Evolutionary conservation across 2,888 invertebrate genomes (phyloP), one percentile per base, ranked within the genome.

Genomic region (Drosophila quinaria): DNA sequence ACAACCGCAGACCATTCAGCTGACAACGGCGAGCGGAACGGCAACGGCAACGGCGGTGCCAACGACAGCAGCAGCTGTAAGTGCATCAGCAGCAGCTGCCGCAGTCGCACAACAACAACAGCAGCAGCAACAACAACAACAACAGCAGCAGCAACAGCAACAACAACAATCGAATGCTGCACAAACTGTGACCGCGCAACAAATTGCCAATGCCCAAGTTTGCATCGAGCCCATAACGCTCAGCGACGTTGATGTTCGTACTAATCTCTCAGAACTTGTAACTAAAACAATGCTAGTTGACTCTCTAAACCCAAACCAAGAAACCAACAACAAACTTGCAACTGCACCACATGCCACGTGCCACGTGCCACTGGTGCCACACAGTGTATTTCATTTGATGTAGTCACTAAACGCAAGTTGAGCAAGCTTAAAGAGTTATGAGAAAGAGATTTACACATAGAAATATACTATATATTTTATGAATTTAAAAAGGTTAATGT

Each of bases 201-300:
- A 91, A 70, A 91, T 92, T 70, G 91, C 93, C 87, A 92, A 94
- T 91, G 94, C 95, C 91, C 96, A 96, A 94, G 95, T 96, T 94
- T 96, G 96, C 96, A 95, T 96, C 93, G 96, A 95, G 92, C 95
- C 95, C 94, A 95, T 96, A 95, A 94, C 95, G 91, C 95, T 94
- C 86, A 94, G 94, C 72, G 96, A 96, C 92, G 95, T 95, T 91
- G 96, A 96, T 94, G 96, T 96, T 95, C 94, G 95, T 94, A 93
- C 92, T 91, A 89, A 83, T 82, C 82, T 77, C 70, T 77, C 68
- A 70, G 76, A 81, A 63, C 59, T 70, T 74, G 78, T 78, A 78
- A 74, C 64, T 74, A 78, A 78, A 91, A 39, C 9, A 19, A 29
- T 11, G 37, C 88, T 67, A 78, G 65, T 60, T 47, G 17, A 58